Conservation (phyloP, 2,113 vertebrate species). For the Ailuropoda melanoleuca region DNA sequence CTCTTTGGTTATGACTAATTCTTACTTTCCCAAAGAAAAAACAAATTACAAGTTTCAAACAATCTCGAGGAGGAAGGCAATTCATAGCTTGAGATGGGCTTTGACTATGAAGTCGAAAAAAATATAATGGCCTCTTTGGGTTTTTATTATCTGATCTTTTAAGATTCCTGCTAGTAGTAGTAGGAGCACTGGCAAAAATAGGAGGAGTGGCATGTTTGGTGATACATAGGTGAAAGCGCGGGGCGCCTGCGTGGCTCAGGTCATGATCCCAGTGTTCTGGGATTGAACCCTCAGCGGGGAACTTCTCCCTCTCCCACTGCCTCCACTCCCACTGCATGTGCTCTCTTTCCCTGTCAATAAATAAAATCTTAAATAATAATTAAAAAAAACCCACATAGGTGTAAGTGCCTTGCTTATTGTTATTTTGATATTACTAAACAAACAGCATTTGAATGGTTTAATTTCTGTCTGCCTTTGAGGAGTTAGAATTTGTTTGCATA, state of each 20-base stretch:
- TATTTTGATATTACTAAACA: conserved; percentile 38
- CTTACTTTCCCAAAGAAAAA: conserved; percentile 32
- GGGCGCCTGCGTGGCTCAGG: no score
- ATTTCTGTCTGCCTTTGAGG: conserved; percentile 31
- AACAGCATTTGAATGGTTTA: not conserved
- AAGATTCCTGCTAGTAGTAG: not conserved
- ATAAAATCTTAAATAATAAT: no score
- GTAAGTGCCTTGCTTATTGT: not conserved
- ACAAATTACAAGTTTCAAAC: not conserved
- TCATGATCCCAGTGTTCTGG: no score
- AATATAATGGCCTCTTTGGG: not conserved
- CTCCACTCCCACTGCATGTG: no score
- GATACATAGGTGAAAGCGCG: not conserved
- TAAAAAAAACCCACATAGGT: not conserved
- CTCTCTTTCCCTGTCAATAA: no score
- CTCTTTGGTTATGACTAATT: not conserved
- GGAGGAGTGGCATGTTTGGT: not conserved
- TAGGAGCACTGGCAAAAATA: not conserved
- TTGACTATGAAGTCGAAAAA: not conserved
- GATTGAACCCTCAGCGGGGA: no score
- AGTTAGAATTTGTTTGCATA: conserved; percentile 33
- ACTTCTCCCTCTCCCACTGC: no score
- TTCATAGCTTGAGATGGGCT: not conserved
- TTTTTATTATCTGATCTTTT: not conserved
- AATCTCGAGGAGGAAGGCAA: not conserved